Base-by-base conservation (phyloP, 2,888 invertebrate genomes). In the Microctonus brassicae region DNA sequence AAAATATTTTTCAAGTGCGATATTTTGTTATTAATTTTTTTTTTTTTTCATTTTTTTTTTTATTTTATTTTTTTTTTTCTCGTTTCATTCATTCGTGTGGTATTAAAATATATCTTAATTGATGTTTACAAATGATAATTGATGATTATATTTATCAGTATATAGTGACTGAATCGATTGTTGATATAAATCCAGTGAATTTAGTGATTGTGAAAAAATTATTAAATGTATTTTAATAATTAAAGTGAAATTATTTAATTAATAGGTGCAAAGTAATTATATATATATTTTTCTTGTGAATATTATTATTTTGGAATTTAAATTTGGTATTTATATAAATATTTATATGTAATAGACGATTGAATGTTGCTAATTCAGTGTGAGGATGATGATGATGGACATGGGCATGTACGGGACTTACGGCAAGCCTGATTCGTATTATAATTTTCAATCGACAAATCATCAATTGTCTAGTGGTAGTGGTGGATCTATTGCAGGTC, bases 301-400 rank as follows among this genome's bases (percentile, higher is more conserved):
- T n/a, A n/a, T n/a, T n/a, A n/a, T n/a, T n/a, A n/a, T n/a, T n/a
- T n/a, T n/a, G n/a, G n/a, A n/a, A n/a, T n/a, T n/a, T n/a, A n/a
- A n/a, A n/a, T n/a, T n/a, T n/a, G n/a, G n/a, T n/a, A n/a, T n/a
- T n/a, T n/a, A n/a, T n/a, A n/a, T n/a, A n/a, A n/a, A n/a, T n/a
- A 47, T 47, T 17, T 17, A 47, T 17, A 47, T 47, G 9, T 20
- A 34, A 22, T 9, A 65, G 9, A 53, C 42, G 7, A 67, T 72
- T 72, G 39, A 47, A 67, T 72, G 67, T 63, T 47, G 24, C 47
- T 55, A 66, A 34, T 52, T 52, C 17, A n/a, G 20, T 53, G 82
- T 80, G 81, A 86, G 85, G 83, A 93, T 93, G 93, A 93, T 93
- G 92, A 93, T 92, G 91, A 94, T 94, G 94, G 93, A 94, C 91